These are phyloP conservation scores for Illadopsis cleaveri DNA, from an alignment of 2,113 vertebrate genomes.

Conservation along the genomic window DNA sequence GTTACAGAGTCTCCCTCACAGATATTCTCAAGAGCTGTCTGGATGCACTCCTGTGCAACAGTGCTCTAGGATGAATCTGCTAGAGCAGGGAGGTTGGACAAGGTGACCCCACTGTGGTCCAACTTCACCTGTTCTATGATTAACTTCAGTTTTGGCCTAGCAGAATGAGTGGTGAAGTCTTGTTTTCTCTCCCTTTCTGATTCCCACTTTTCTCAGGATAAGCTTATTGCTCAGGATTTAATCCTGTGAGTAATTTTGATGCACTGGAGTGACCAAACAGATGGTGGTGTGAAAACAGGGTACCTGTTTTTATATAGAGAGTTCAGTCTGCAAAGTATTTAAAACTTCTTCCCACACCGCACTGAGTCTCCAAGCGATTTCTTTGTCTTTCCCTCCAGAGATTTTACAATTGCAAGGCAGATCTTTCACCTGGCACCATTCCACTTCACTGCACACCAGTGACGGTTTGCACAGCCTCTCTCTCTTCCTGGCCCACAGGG, in stretches of 20 bases:
- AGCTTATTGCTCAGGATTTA: not conserved
- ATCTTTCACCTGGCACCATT: too few species aligned
- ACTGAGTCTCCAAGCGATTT: too few species aligned
- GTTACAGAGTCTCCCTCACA: not conserved
- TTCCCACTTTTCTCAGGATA: not conserved
- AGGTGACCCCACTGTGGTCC: not conserved
- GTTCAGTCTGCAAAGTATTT: too few species aligned
- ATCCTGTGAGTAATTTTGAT: not conserved
- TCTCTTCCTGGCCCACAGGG: too few species aligned
- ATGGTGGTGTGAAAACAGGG: too few species aligned
- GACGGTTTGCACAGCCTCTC: too few species aligned
- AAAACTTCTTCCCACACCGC: too few species aligned
- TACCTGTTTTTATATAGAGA: too few species aligned
- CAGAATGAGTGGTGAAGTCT: not conserved
- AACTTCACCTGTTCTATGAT: too few species aligned
- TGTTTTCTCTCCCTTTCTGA: not conserved
- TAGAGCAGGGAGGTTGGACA: not conserved
- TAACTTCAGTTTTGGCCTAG: not conserved
- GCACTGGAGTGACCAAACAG: not conserved
- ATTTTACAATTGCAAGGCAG: too few species aligned
- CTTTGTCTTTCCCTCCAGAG: too few species aligned
- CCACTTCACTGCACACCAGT: too few species aligned
- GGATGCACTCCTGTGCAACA: not conserved
- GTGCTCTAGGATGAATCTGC: not conserved
- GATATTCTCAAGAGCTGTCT: fast-evolving